Base-by-base conservation (phyloP, 2,888 invertebrate species). In the Phrixothrix hirtus region DNA sequence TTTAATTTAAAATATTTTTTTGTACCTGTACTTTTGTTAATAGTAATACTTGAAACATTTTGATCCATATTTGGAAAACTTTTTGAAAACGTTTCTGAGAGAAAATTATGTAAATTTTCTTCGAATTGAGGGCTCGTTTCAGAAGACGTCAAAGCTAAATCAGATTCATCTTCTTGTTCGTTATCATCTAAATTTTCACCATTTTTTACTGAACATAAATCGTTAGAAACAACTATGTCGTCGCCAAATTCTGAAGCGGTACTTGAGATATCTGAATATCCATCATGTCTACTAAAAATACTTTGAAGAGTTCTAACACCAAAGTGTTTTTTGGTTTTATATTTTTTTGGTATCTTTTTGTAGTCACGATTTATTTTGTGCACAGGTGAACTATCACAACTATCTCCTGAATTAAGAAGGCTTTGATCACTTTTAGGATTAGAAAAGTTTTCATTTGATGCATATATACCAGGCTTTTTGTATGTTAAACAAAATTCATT, bases 351-450 rank as follows among this genome's bases (percentile, higher is more conserved):
- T 60, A 78, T 77, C 71, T 80, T 79, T 48, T 75, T 75, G 51
- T 73, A 73, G 42, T 72, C 74, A 14, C 72, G 67, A 38, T 77
- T 76, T 1, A 75, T 69, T 62, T 78, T 75, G 71, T 81, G 82
- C 42, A 82, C 76, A 6, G 83, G 83, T 57, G 82, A 82, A 61
- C 81, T 81, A 53, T 73, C 79, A 55, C 74, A 72, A 55, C 74
- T 75, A 10, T 72, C 72, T 1, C 65, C 70, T 0, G 76, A 76
- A 51, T 75, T 74, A 30, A 76, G 54, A 21, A 76, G 60, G 49
- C 77, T 77, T 51, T 76, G 75, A 51, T 75, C 75, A 54, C 76
- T 76, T 61, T 76, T 76, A 1, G 72, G 70, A 49, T 73, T 69
- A 7, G 74, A 73, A 43, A 75, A 65, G 1, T 74, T 74, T 49